Conservation (phyloP, 2,113 vertebrate species). For the Zingel zingel region DNA sequence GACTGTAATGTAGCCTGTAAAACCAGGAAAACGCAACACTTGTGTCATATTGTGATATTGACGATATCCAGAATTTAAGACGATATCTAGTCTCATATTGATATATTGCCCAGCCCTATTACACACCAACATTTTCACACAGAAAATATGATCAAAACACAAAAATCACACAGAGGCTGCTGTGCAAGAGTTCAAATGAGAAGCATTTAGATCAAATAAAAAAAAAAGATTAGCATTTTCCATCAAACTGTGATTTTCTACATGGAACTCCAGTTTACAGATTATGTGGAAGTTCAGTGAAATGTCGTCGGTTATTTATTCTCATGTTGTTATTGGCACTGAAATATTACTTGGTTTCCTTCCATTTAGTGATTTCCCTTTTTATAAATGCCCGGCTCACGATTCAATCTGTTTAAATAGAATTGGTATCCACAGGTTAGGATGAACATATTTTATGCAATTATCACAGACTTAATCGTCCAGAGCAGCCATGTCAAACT, state of each 20-base stretch:
- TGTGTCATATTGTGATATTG: too few relatives aligned
- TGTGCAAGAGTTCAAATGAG: slow-evolving; percentile 13
- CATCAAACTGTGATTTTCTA: slow-evolving; percentile 24
- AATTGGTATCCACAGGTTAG: slow-evolving; percentile 3
- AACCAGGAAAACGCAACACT: too few relatives aligned
- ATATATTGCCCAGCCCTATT: too few relatives aligned
- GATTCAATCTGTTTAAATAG: slow-evolving; percentile 11
- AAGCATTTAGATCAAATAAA: slow-evolving; percentile 29
- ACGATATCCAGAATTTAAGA: too few relatives aligned
- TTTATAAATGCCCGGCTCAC: background rate
- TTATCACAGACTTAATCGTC: background rate
- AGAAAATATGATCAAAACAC: slow-evolving; percentile 12
- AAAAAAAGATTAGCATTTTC: slow-evolving; percentile 26
- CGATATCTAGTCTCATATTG: too few relatives aligned
- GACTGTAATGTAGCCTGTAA: too few relatives aligned
- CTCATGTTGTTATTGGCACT: background rate
- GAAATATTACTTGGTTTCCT: background rate
- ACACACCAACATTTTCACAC: background rate
- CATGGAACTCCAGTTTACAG: background rate
- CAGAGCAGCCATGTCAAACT: background rate
- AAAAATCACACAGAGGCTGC: background rate
- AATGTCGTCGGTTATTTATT: slow-evolving; percentile 9
- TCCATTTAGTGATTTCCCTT: background rate
- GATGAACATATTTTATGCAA: slow-evolving; percentile 4
- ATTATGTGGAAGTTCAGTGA: slow-evolving; percentile 8